Percentiles rank a stretch among this genome's conserved stretches.
Conservation (phyloP, 2,888 invertebrate species). For the Eupithecia centaureata region DNA sequence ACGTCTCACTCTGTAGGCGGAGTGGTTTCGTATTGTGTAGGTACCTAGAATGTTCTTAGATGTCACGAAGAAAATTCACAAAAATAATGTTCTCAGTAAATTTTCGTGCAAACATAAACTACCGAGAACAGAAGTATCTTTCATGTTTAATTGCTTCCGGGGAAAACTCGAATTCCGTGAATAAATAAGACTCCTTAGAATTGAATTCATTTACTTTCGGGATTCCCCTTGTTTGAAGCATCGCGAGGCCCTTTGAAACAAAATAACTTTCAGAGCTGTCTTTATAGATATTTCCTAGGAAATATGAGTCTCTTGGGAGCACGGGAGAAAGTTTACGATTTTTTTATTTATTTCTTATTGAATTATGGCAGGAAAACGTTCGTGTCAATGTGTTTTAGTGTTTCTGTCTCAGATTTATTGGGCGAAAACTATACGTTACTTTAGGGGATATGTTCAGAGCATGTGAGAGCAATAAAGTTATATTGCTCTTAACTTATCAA, state of each 20-base stretch:
- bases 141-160: constrained; percentile 44
- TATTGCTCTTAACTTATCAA: not conserved
- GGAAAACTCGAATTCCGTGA: constrained; percentile 40
- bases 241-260: constrained; percentile 49
- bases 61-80: not conserved
- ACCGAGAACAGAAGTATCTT: constrained; percentile 29
- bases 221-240: constrained; percentile 44
- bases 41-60: not conserved
- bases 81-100: not conserved
- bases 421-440: constrained; percentile 26
- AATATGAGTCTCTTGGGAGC: constrained; percentile 48
- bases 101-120: constrained; percentile 15
- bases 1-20: too few species aligned
- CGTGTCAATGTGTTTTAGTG: constrained; percentile 30
- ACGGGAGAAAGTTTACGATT: constrained; percentile 44
- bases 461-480: not conserved
- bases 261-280: constrained; percentile 48
- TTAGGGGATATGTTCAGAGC: constrained; percentile 9
- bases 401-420: constrained; percentile 30
- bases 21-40: too few species aligned
- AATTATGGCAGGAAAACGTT: constrained; percentile 35
- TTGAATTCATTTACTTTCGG: constrained; percentile 45
- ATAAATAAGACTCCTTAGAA: constrained; percentile 43
- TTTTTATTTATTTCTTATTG: constrained; percentile 48
- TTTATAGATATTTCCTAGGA: constrained; percentile 49